Percentiles rank a stretch among this genome's conserved stretches.
These are phyloP conservation scores for Neoarius graeffei DNA, from an alignment of 2,113 vertebrate species.

Conservation along the genomic window DNA sequence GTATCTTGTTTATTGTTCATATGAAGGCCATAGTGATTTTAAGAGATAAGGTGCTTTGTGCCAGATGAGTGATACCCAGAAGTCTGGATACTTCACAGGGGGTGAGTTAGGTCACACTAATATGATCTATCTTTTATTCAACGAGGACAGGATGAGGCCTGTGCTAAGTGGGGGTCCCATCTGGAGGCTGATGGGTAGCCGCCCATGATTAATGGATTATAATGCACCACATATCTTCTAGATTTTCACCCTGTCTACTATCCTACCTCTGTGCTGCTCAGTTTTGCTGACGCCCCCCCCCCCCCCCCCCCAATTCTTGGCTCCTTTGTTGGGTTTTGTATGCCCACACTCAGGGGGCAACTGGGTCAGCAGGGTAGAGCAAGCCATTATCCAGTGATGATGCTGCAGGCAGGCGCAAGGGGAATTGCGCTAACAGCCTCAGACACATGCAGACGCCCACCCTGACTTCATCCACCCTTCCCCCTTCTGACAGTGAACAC, in stretches of 20 bases:
- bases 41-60: conserved; percentile 45
- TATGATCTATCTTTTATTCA: conserved; percentile 48
- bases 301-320: conserved; percentile 56
- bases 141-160: conserved; percentile 12
- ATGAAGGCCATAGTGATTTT: conserved; percentile 28
- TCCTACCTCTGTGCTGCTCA: conserved; percentile 5
- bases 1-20: conserved; percentile 41
- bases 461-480: conserved; percentile 27
- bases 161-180: conserved; percentile 53
- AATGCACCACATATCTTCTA: conserved; percentile 39
- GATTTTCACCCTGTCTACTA: conserved; percentile 13
- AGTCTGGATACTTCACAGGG: conserved; percentile 29
- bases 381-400: conserved; percentile 66
- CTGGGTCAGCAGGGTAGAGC: conserved; percentile 63
- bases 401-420: conserved; percentile 50
- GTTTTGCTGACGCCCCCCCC: conserved; percentile 24
- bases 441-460: conserved; percentile 23
- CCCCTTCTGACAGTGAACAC: neutral
- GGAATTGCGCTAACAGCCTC: conserved; percentile 42
- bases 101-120: conserved; percentile 2
- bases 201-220: conserved; percentile 49
- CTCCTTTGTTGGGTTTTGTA: conserved; percentile 15
- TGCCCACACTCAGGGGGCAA: conserved; percentile 50
- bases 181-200: conserved; percentile 44
- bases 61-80: conserved; percentile 29